phyloP scores from a whole-genome alignment of 2,888 invertebrate genomes.

The Tuberolachnus salignus region DNA sequence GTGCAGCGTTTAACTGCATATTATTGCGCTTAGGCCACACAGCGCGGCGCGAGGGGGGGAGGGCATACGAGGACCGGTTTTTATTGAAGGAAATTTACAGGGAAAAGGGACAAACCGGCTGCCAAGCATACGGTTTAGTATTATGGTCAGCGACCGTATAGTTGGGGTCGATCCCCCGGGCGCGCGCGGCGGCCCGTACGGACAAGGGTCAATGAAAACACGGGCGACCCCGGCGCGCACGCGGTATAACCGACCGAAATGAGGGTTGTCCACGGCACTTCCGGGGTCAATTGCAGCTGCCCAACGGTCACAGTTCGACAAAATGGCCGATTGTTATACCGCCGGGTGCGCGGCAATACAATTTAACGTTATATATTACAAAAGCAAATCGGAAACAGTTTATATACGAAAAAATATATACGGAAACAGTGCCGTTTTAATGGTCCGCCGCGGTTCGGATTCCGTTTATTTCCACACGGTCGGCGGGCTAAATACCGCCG shows the following conservation, averaged over 20 bases:
- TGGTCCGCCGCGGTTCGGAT: too few species aligned
- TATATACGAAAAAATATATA: neutral
- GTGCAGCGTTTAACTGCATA: neutral
- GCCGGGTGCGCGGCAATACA: neutral
- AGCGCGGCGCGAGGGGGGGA: too few species aligned
- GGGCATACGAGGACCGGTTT: conserved; percentile 16
- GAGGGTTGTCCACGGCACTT: conserved; percentile 40
- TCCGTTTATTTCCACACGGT: too few species aligned
- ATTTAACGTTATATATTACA: neutral
- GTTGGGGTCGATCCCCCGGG: conserved; percentile 41
- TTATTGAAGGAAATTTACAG: conserved; percentile 22
- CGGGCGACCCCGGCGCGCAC: conserved; percentile 43
- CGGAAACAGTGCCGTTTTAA: neutral
- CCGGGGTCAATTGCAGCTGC: conserved; percentile 54
- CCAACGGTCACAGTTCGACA: conserved; percentile 32
- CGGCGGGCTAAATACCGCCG: too few species aligned
- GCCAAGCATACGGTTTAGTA: neutral
- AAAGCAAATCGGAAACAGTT: too few species aligned
- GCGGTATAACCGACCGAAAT: conserved; percentile 13
- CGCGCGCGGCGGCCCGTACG: conserved; percentile 6
- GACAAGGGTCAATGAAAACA: conserved; percentile 56
- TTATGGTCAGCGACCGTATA: conserved; percentile 26
- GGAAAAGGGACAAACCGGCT: conserved; percentile 19
- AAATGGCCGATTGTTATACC: conserved; percentile 35
- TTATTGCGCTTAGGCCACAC: neutral